Conservation (phyloP, 2,888 invertebrate genomes). For the Athripsodes cinereus region DNA sequence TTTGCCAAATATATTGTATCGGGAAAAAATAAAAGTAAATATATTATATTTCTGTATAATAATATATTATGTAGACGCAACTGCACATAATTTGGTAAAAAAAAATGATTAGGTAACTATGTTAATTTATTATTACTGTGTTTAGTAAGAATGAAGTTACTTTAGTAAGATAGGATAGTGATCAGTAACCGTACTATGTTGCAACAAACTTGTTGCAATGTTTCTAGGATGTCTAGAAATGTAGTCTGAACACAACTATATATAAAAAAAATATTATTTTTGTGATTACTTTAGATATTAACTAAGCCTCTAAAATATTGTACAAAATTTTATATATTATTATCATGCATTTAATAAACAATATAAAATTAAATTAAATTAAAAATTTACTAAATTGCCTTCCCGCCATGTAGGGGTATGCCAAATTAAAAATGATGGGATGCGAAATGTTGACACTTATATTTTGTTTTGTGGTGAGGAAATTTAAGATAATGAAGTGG, state of each 20-base stretch:
- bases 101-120: too few relatives aligned
- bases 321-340: conserved; percentile 47
- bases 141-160: too few relatives aligned
- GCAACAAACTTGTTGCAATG: not conserved
- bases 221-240: not conserved
- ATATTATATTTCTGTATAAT: conserved; percentile 19
- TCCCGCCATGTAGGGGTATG: conserved; percentile 59
- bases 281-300: conserved; percentile 39
- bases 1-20: conserved; percentile 24
- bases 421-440: conserved; percentile 45
- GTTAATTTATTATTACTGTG: too few relatives aligned
- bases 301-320: conserved; percentile 34
- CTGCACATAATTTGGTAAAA: conserved; percentile 11
- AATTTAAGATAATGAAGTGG: conserved; percentile 30
- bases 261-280: conserved; percentile 20
- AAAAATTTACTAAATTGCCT: conserved; percentile 55
- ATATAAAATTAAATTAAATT: conserved; percentile 19
- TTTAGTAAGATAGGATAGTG: not conserved
- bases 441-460: conserved; percentile 31
- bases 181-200: not conserved
- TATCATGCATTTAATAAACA: conserved; percentile 32
- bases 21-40: conserved; percentile 16
- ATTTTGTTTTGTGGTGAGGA: conserved; percentile 33
- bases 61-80: conserved; percentile 14
- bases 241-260: not conserved